Percentiles rank a stretch among this genome's conserved stretches.
Evolutionary conservation across 2,113 vertebrate species (phyloP).

Genomic region (Benitochromis conjunctus): DNA sequence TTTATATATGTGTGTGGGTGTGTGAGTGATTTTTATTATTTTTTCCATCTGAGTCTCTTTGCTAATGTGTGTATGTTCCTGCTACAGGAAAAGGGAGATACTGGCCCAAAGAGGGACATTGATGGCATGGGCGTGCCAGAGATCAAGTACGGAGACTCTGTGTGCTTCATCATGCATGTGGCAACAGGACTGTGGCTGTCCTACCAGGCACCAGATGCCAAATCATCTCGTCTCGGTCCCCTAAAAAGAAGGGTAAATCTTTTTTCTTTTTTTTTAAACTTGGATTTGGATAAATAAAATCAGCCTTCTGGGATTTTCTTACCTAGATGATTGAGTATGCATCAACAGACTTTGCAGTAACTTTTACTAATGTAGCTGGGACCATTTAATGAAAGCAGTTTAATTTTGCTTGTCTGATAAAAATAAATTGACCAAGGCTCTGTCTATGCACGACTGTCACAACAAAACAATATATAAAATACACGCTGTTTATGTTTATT

Average conservation of each 20-base stretch:
- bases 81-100: slow-evolving; percentile 86
- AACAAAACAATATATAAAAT: background rate
- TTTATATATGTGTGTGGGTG: background rate
- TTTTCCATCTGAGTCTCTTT: background rate
- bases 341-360: background rate
- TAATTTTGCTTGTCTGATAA: background rate
- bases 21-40: background rate
- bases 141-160: slow-evolving; percentile 93
- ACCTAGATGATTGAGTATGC: background rate
- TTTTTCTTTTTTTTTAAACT: background rate
- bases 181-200: slow-evolving; percentile 90
- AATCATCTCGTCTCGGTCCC: slow-evolving; percentile 89
- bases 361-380: background rate
- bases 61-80: background rate
- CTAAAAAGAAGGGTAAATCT: slow-evolving; percentile 87
- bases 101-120: slow-evolving; percentile 85
- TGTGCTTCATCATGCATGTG: slow-evolving; percentile 91
- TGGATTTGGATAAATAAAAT: background rate
- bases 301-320: background rate
- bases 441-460: background rate
- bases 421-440: background rate
- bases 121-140: slow-evolving; percentile 94
- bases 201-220: slow-evolving; percentile 91
- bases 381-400: background rate
- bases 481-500: background rate